phyloP scores from a whole-genome alignment of 2,113 vertebrate species.

The Ibidorhyncha struthersii region DNA sequence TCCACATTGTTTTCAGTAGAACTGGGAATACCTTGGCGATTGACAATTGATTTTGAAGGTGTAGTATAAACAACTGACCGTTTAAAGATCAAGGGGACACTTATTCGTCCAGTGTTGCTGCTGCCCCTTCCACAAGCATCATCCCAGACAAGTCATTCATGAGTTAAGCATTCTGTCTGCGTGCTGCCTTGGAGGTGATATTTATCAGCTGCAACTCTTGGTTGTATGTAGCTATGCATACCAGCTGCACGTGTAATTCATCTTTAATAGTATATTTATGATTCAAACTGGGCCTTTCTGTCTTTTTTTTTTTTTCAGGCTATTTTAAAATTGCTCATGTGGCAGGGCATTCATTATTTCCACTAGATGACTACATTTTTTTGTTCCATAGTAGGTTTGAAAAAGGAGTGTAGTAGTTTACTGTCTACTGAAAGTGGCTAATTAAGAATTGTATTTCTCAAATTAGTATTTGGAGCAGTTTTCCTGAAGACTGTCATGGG shows the following conservation, averaged over 20 bases:
- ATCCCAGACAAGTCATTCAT: not conserved
- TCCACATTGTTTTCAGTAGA: not conserved
- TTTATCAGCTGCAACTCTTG: not conserved
- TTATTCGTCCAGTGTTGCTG: not conserved
- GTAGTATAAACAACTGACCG: not conserved
- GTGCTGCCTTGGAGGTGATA: not conserved
- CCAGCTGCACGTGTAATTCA: not conserved
- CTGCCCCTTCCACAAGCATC: not conserved
- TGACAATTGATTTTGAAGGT: not conserved
- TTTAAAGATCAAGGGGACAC: not conserved
- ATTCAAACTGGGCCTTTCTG: not conserved
- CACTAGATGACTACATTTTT: not conserved
- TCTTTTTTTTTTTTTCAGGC: not conserved
- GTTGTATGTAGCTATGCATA: not conserved
- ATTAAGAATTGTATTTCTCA: conserved; percentile 8
- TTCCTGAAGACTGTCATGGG: not conserved
- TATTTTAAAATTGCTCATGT: not conserved
- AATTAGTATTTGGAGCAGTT: not conserved
- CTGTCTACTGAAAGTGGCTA: not conserved
- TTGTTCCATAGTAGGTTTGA: not conserved
- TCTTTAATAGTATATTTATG: not conserved
- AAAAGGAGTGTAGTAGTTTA: not conserved
- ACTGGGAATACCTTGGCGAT: not conserved
- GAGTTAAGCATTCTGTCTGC: fast-evolving
- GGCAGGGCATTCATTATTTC: not conserved